Base-by-base conservation (phyloP, 2,888 invertebrate genomes). In the Pherbina coryleti region DNA sequence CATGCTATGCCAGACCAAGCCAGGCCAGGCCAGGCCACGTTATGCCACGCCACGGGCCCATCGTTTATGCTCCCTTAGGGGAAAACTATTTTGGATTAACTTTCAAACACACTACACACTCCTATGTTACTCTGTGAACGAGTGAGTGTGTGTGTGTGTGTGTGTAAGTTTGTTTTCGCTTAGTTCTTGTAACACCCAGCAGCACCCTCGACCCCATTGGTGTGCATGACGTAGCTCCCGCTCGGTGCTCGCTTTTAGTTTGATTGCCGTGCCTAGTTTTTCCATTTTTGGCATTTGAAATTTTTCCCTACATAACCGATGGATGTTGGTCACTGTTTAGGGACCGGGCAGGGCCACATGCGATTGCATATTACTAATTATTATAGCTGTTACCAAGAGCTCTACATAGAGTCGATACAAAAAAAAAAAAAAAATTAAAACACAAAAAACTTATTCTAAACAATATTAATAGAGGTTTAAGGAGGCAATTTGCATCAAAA, bases 221-320 rank as follows among this genome's bases (percentile, higher is more conserved):
- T 49, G 51, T 64, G 64, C 51, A 28, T 37, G 37, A 22, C 44
- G 14, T 34, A 17, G 22, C 44, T 19, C 14, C 34, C 44, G 14
- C 55, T 67, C 55, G 37, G 25, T 67, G 55, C 34, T 53, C 75
- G 86, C 86, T 85, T 85, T 85, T 85, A 85, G 86, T 86, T 86
- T 85, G 85, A 85, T 85, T 85, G 85, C 85, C 86, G 83, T 85
- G 85, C 85, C 85, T 85, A 86, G 86, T 86, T 85, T 86, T 86
- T 53, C 44, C 49, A 49, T 49, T 76, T 76, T 62, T 49, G 75
- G 34, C 72, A 34, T 69, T 69, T 49, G 69, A 25, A 69, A 49
- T 28, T 51, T 69, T 51, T 17, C 51, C 22, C 25, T 51, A 9
- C n/a, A 37, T 19, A 37, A 19, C 67, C 31, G 17, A 60, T 60